Evolutionary conservation across 2,888 invertebrate genomes (phyloP).

Genomic region (Tanypteryx hageni): DNA sequence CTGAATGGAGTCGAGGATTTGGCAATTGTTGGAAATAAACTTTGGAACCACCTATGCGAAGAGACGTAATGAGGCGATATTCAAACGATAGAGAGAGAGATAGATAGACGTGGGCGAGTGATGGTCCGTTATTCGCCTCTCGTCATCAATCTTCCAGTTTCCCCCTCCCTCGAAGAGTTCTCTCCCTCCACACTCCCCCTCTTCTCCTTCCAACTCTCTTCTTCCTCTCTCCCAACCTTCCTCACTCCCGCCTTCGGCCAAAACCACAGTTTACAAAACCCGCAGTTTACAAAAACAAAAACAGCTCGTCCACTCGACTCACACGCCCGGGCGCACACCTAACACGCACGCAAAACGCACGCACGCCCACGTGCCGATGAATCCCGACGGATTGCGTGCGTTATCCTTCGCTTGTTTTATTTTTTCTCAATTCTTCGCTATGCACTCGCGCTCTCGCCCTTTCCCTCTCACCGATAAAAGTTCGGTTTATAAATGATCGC

Average conservation of each 20-base stretch:
- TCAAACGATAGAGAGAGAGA: background rate
- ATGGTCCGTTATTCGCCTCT: background rate
- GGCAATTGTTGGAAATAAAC: background rate
- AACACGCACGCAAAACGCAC: conserved; percentile 10
- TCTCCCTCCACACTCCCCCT: too few relatives aligned
- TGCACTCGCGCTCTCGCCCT: background rate
- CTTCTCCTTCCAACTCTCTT: background rate
- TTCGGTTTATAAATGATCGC: background rate
- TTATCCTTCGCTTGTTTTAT: background rate
- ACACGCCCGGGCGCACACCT: background rate
- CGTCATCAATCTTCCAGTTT: background rate
- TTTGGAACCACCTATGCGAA: background rate
- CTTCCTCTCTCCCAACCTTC: background rate
- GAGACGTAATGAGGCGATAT: background rate
- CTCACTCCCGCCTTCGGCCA: background rate
- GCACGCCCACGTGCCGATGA: conserved; percentile 8
- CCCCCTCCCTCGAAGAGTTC: too few relatives aligned
- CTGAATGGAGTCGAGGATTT: too few relatives aligned
- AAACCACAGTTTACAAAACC: background rate
- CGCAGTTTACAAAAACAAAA: background rate
- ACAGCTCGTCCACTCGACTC: background rate
- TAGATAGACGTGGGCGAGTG: background rate
- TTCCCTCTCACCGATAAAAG: background rate
- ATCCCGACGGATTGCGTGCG: background rate
- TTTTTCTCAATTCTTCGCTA: background rate